Evolutionary conservation across 2,797 vertebrate species (phyloP).

Genomic region (Tapirus indicus): DNA sequence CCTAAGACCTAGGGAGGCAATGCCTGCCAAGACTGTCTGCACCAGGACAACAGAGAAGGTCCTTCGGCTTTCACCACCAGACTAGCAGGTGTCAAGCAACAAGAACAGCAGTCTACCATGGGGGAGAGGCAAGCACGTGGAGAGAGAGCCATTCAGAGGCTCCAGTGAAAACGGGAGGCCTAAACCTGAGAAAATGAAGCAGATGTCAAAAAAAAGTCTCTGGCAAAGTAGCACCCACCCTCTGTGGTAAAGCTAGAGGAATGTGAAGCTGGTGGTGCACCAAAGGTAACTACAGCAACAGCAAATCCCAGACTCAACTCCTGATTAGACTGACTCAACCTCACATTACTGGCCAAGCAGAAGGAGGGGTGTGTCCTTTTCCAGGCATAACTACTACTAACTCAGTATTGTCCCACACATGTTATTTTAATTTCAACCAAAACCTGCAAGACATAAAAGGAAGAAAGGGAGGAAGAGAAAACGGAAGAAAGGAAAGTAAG

Average conservation of each 20-base stretch:
- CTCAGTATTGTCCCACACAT: background rate
- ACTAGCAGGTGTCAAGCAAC: rapidly evolving
- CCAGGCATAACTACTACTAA: background rate
- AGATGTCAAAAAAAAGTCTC: background rate
- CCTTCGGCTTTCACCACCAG: too few relatives aligned
- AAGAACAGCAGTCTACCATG: rapidly evolving
- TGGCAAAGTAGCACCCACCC: background rate
- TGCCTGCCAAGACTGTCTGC: background rate
- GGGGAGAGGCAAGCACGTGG: too few relatives aligned
- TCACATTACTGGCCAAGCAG: too few relatives aligned
- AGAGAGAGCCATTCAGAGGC: background rate
- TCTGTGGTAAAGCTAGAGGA: background rate
- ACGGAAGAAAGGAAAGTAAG: background rate
- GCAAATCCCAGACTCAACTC: background rate
- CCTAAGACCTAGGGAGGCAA: background rate
- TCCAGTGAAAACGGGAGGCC: too few relatives aligned
- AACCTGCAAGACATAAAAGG: background rate
- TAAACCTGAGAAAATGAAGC: background rate
- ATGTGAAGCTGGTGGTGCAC: background rate
- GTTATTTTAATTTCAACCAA: background rate
- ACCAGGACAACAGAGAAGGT: background rate
- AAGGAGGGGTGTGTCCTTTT: background rate
- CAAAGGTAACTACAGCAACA: background rate
- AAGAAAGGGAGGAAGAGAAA: background rate
- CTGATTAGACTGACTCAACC: background rate